Percentiles rank a stretch among this genome's conserved stretches.
These are phyloP conservation scores for Odontamblyopus rebecca DNA, from an alignment of 2,797 vertebrate species.

Conservation along the genomic window DNA sequence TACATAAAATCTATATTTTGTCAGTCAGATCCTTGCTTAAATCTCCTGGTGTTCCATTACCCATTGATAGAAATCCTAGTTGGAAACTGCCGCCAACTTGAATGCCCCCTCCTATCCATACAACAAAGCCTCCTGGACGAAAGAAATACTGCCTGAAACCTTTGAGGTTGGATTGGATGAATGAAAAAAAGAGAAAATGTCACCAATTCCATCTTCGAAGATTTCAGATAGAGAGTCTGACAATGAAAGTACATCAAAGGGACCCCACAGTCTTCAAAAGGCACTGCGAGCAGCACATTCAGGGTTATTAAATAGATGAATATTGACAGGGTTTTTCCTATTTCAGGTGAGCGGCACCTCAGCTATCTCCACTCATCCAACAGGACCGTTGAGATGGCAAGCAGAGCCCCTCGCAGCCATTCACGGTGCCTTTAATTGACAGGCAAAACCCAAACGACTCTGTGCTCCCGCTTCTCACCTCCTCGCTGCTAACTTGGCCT, in stretches of 20 bases:
- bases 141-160: conserved; percentile 70
- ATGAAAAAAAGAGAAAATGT: conserved; percentile 78
- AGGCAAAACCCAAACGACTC: conserved; percentile 52
- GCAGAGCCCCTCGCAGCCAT: conserved; percentile 58
- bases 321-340: conserved; percentile 76
- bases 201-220: conserved; percentile 75
- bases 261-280: conserved; percentile 79
- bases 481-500: conserved; percentile 58
- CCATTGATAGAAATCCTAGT: conserved; percentile 60
- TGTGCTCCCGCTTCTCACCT: conserved; percentile 15
- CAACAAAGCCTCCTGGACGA: conserved; percentile 72
- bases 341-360: conserved; percentile 67
- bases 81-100: conserved; percentile 58
- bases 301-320: conserved; percentile 80
- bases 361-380: conserved; percentile 67
- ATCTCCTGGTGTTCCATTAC: conserved; percentile 64
- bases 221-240: conserved; percentile 76
- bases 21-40: conserved; percentile 47
- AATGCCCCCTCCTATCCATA: conserved; percentile 49
- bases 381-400: conserved; percentile 59
- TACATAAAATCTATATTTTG: conserved; percentile 43
- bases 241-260: conserved; percentile 79
- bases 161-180: conserved; percentile 80
- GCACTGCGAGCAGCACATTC: conserved; percentile 69
- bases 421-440: conserved; percentile 70